Evolutionary conservation across 1,140 invertebrate species (phyloP), one percentile per base, ranked within the genome.

Genomic region (Drosophila mayri): DNA sequence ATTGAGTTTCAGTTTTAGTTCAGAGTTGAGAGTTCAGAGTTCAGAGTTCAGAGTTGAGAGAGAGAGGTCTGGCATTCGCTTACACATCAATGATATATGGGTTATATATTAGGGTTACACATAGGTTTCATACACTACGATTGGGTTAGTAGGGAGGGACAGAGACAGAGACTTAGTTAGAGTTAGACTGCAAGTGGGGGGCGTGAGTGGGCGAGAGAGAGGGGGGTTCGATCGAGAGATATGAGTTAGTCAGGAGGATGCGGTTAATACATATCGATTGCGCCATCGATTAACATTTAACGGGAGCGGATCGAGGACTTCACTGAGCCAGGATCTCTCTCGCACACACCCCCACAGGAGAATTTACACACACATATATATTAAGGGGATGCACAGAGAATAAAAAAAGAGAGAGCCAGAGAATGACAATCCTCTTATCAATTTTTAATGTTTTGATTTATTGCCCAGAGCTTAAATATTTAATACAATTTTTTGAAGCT

Each of bases 1-100:
- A 40, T 58, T 66, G 30, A 68, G 65, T 64, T 58, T 75, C 32
- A 28, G 28, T 57, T 71, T 71, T 55, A 55, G 40, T 60, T 72
- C 9, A 75, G 68, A 71, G 50, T 65, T 54, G 9, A 54, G 32
- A 54, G 50, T 54, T 54, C 10, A 54, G 44, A 47, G 44, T 47
- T 47, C 30, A 37, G 35, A 44, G 60, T 73, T 73, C 30, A 74
- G 47, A 50, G 49, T 40, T 40, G 40, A 44, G 37, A 44, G 47
- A 54, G 67, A 65, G 54, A 76, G 49, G 68, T 71, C 66, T 72
- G 66, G 70, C 70, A 72, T 72, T 72, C 70, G 70, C 66, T 72
- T 72, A 72, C 70, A 72, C 70, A 72, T 72, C 70, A 72, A 72
- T 72, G 68, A 71, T 59, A 59, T 71, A 50, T 49, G 65, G 54